phyloP scores from a whole-genome alignment of 1,140 invertebrate species.

The Nasonia longicornis region DNA sequence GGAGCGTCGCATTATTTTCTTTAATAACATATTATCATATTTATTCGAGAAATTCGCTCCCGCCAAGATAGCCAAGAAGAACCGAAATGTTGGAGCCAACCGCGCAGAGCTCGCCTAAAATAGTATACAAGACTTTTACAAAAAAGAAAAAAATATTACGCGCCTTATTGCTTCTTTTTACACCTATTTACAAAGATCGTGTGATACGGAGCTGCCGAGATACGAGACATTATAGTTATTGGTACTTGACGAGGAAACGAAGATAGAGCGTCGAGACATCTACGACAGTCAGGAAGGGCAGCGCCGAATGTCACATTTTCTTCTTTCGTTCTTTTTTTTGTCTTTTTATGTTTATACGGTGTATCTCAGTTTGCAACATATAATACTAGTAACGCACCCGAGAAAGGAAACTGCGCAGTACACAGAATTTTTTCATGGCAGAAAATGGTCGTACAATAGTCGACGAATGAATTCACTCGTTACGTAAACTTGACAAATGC shows the following conservation, averaged over 20 bases:
- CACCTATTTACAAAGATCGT: conserved; percentile 59
- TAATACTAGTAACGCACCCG: conserved; percentile 32
- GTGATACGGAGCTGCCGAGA: conserved; percentile 41
- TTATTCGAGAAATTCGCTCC: conserved; percentile 5
- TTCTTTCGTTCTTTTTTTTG: conserved; percentile 8
- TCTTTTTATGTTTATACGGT: conserved; percentile 3
- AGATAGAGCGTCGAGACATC: conserved; percentile 12
- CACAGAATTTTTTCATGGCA: not conserved
- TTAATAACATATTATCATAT: conserved; percentile 3
- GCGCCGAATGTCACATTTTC: conserved; percentile 45
- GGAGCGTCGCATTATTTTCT: not conserved
- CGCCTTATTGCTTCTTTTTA: conserved; percentile 55
- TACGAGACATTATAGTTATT: conserved; percentile 17
- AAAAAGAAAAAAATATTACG: conserved; percentile 52
- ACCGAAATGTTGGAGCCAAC: conserved; percentile 11
- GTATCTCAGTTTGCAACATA: conserved; percentile 20
- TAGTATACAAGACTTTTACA: conserved; percentile 56
- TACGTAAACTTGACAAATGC: not conserved
- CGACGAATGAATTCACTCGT: not conserved
- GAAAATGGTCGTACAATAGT: not conserved
- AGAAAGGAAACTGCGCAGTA: not conserved
- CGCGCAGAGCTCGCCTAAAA: conserved; percentile 38
- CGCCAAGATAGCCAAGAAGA: conserved; percentile 28
- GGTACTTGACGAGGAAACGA: conserved; percentile 1
- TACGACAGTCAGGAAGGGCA: conserved; percentile 40